Conservation (phyloP, 2,113 vertebrate genomes). For the Syrmaticus mikado region DNA sequence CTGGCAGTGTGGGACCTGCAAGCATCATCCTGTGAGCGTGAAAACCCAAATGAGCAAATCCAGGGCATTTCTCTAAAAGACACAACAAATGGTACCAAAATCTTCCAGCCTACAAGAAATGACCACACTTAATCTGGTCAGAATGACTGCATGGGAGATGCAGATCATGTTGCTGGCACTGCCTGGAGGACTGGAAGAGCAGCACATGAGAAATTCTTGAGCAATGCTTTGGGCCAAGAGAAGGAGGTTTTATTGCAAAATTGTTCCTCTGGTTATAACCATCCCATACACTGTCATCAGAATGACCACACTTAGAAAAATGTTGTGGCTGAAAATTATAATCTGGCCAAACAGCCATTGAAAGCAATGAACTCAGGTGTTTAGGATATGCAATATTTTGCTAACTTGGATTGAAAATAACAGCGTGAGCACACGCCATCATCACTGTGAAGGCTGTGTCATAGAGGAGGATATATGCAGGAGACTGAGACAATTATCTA, state of each 20-base stretch:
- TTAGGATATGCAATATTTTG: background rate
- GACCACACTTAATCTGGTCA: background rate
- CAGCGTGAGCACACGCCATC: background rate
- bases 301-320: background rate
- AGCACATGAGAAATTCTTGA: background rate
- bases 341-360: background rate
- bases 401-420: background rate
- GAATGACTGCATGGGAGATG: background rate
- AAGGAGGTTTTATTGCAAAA: background rate
- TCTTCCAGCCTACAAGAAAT: background rate
- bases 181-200: background rate
- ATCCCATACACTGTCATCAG: background rate
- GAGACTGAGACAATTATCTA: background rate
- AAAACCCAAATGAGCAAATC: background rate
- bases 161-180: rapidly evolving
- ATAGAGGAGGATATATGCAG: background rate
- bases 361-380: background rate
- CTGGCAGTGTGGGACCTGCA: background rate
- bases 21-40: background rate
- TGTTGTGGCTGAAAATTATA: background rate
- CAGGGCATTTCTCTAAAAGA: background rate
- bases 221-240: background rate
- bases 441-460: background rate
- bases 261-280: background rate
- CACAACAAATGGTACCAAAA: background rate